Evolutionary conservation across 2,797 vertebrate species (phyloP), one percentile per base, ranked within the genome.

Genomic region (Champsocephalus esox): DNA sequence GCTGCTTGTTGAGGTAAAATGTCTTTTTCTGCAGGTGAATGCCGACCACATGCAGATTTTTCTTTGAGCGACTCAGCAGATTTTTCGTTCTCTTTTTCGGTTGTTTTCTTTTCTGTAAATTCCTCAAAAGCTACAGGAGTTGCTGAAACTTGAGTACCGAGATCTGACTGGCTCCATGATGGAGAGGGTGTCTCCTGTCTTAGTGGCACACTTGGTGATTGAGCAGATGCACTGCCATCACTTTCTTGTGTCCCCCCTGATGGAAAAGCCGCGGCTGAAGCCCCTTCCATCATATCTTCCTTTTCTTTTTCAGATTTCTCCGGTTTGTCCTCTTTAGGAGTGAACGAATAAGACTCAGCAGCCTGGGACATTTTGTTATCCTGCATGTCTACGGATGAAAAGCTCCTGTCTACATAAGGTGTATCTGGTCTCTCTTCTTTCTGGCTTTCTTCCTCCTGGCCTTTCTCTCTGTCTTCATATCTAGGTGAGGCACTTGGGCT

Each of bases 341-440:
- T 90, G 59, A 90, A 89, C n/a, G 90, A 81, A 65, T 81, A 88
- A 11, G 84, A 86, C 70, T 90, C 93, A 45, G 82, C 82, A 61
- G 73, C 84, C 76, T 88, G 86, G 2, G 84, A 88, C 71, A 90
- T 88, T 90, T 92, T 95, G 80, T 96, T 96, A 85, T 97, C 96
- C 55, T 95, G 96, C 32, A 96, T 92, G 66, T 96, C 95, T 62
- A 94, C 79, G 1, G 95, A 95, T 62, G 94, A 93, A 79, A 96
- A 96, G 80, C 92, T 96, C 74, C 95, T 96, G 73, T 96, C 95
- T 0, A 94, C 93, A 61, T 94, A 96, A 45, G 95, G 94, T 10
- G 96, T 95, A 80, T 95, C 95, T 77, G 94, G 93, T 84, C 96
- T 95, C 79, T 96, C 95, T 86, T 97, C 96, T 19, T 91, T 88